Percentiles rank a stretch among this genome's conserved stretches.
Conservation (phyloP, 2,797 vertebrate species). For the Ficedula albicollis region DNA sequence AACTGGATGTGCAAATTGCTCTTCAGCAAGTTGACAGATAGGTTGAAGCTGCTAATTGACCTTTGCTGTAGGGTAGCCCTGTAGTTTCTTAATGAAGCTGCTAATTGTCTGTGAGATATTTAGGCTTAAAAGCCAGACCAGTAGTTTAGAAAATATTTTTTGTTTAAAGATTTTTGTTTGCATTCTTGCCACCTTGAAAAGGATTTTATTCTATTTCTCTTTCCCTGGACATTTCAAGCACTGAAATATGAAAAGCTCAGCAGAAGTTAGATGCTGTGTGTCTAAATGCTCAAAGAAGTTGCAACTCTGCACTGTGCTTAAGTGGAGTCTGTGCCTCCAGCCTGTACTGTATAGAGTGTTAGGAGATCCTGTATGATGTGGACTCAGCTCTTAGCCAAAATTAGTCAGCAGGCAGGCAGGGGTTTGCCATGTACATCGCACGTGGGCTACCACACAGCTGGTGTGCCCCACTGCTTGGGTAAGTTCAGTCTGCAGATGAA, state of each 20-base stretch:
- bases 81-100: neutral
- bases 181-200: neutral
- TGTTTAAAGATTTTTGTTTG: neutral
- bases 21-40: neutral
- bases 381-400: neutral
- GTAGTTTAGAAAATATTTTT: neutral
- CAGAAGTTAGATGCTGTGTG: neutral
- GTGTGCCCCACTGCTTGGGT: neutral
- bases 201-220: neutral
- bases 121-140: neutral
- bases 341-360: neutral
- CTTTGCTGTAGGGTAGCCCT: neutral
- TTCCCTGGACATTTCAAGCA: neutral
- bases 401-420: neutral
- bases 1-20: constrained; percentile 25
- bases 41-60: neutral
- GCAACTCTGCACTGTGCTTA: neutral
- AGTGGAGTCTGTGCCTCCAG: neutral
- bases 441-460: neutral
- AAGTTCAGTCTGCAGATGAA: neutral
- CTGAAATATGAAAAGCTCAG: neutral
- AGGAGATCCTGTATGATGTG: neutral
- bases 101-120: neutral
- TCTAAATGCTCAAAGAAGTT: neutral
- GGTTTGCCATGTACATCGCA: neutral